Base-by-base conservation (phyloP, 2,888 invertebrate species). In the Noctua janthe region DNA sequence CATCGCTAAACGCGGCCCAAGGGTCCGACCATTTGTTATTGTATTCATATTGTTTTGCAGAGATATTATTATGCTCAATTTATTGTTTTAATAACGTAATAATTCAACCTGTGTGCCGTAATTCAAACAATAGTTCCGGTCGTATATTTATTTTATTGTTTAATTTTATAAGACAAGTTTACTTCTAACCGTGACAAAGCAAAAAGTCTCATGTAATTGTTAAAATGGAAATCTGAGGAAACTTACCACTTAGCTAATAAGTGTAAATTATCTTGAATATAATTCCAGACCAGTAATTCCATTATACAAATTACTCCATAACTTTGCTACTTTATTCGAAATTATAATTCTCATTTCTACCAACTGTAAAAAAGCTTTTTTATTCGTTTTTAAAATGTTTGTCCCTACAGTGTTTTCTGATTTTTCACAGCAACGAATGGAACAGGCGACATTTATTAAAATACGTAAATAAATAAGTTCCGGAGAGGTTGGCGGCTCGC, bases 401-500 rank as follows among this genome's bases (percentile, higher is more conserved):
- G 47, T 23, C n/a, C 59, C 39, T 66, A 39, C 62, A 47, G 70
- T 64, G 47, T 85, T 86, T 79, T 71, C 75, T 10, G 74, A 75
- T 77, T 79, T 84, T 77, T 71, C 67, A 75, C 71, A 72, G 78
- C 76, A 77, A 81, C 74, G 80, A 86, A 82, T 56, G 71, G 71
- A 76, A 76, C 69, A 70, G 70, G 75, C 74, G 77, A 85, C 83
- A 86, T 89, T 91, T 90, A 90, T 88, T 90, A 89, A 91, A 91
- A 89, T 84, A 87, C 87, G 81, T 84, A 88, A 88, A 88, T 87
- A 88, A 88, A 82, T 74, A 88, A 85, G 83, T 88, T 87, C 76
- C 71, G 75, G 76, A 78, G 82, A 87, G 71, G 81, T 78, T 91
- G 91, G 91, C 91, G 81, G 49, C 59, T 71, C 49, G 87, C 88